These are phyloP conservation scores for Piscicola geometra DNA, from an alignment of 2,888 invertebrate genomes.

Conservation along the genomic window DNA sequence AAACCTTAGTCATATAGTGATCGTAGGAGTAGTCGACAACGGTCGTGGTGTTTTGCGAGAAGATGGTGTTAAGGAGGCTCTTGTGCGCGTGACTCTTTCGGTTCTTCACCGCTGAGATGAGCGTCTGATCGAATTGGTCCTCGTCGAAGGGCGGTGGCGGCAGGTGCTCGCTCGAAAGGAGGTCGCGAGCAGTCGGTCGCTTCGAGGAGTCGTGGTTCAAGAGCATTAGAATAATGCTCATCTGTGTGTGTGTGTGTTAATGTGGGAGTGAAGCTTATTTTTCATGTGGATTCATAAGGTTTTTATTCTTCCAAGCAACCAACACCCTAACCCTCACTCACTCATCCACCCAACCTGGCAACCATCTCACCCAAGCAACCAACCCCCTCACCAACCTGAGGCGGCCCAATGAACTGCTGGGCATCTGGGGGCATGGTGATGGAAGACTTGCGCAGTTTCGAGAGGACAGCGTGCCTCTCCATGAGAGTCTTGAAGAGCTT, in stretches of 20 bases:
- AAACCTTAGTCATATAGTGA: conserved; percentile 59
- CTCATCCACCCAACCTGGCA: too few species aligned
- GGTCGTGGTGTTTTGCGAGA: conserved; percentile 60
- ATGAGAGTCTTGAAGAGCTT: conserved; percentile 77
- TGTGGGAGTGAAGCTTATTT: too few species aligned
- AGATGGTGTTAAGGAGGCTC: conserved; percentile 56
- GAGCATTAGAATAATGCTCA: conserved; percentile 64
- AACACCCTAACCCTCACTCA: too few species aligned
- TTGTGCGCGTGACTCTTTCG: conserved; percentile 75
- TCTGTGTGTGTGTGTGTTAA: conserved; percentile 46
- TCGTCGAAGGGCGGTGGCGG: conserved; percentile 82
- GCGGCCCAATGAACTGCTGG: conserved; percentile 45
- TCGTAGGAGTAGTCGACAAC: conserved; percentile 80
- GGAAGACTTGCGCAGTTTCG: conserved; percentile 64
- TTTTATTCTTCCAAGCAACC: too few species aligned
- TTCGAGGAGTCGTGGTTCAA: conserved; percentile 76
- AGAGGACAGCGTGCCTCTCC: conserved; percentile 77
- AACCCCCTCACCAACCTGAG: conserved; percentile 26
- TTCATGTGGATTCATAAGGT: too few species aligned
- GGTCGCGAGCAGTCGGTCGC: conserved; percentile 78
- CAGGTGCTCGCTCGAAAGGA: conserved; percentile 74
- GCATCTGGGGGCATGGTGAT: conserved; percentile 66
- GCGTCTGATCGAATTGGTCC: conserved; percentile 70
- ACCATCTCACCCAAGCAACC: too few species aligned
- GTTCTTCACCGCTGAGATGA: conserved; percentile 75